Conservation (phyloP, 2,113 vertebrate genomes). For the Erinaceus europaeus region DNA sequence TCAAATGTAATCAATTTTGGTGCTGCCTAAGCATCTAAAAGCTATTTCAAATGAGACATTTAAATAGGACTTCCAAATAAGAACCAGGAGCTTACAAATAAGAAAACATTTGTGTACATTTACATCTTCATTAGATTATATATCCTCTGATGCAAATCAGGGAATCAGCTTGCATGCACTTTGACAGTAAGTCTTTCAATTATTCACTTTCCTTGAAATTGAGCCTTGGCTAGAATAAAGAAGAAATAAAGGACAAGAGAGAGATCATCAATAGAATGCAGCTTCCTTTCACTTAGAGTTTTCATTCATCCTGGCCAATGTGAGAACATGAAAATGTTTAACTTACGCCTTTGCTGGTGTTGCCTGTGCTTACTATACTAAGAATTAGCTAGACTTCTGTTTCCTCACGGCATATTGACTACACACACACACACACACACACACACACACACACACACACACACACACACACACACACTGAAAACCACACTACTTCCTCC, state of each 20-base stretch:
- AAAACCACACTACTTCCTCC: constrained; percentile 66
- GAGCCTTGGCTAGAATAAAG: constrained; percentile 13
- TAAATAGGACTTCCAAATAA: constrained; percentile 53
- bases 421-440: not conserved
- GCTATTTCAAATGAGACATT: constrained; percentile 62
- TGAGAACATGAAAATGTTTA: constrained; percentile 28
- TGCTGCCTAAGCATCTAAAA: constrained; percentile 44
- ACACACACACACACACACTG: not conserved
- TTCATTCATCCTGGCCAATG: not conserved
- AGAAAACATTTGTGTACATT: constrained; percentile 58
- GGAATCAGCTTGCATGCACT: not conserved
- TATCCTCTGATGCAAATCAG: constrained; percentile 45
- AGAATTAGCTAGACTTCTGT: not conserved
- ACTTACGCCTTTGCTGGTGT: not conserved
- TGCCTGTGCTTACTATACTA: constrained; percentile 40
- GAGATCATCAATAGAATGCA: not conserved
- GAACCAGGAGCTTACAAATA: constrained; percentile 64
- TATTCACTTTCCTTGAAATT: constrained; percentile 43
- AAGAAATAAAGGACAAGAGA: constrained; percentile 34
- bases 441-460: constrained; percentile 15
- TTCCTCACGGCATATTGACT: not conserved
- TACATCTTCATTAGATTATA: constrained; percentile 46
- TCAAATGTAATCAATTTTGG: constrained; percentile 50
- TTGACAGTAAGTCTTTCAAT: constrained; percentile 51
- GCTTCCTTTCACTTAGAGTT: not conserved